Evolutionary conservation across 1,140 invertebrate genomes (phyloP).

Genomic region (Ganaspis sp.): DNA sequence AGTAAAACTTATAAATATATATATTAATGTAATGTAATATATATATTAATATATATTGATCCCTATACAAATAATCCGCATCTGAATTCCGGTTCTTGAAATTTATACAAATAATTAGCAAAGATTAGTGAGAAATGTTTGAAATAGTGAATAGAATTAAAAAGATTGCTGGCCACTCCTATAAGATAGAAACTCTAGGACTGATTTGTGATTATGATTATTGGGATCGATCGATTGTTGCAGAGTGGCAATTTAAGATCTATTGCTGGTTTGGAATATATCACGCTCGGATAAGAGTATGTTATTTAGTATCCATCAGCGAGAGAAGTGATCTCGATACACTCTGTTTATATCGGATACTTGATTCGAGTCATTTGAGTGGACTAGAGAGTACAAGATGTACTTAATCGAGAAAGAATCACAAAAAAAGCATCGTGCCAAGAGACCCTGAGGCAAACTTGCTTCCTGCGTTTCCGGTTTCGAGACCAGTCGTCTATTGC

Average conservation of each 20-base stretch:
- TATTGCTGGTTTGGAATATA: neutral
- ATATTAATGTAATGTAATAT: no score
- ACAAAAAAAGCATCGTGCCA: constrained; percentile 28
- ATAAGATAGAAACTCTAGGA: neutral
- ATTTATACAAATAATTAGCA: no score
- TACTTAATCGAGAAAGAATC: constrained; percentile 26
- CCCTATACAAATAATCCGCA: no score
- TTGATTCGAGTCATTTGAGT: constrained; percentile 14
- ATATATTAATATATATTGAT: no score
- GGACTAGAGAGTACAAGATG: constrained; percentile 28
- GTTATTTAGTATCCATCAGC: constrained; percentile 14
- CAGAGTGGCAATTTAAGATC: neutral
- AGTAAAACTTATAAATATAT: no score
- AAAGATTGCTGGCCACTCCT: neutral
- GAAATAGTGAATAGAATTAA: neutral
- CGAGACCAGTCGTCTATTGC: constrained; percentile 27
- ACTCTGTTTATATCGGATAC: constrained; percentile 20
- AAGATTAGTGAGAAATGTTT: neutral
- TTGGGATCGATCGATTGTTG: neutral
- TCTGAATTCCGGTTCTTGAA: no score
- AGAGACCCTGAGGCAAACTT: constrained; percentile 39
- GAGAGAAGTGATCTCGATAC: neutral
- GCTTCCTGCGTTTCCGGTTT: constrained; percentile 51
- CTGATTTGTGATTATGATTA: constrained; percentile 21
- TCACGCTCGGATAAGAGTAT: constrained; percentile 7